Evolutionary conservation across 2,888 invertebrate species (phyloP).

Genomic region (Mythimna lalbum): DNA sequence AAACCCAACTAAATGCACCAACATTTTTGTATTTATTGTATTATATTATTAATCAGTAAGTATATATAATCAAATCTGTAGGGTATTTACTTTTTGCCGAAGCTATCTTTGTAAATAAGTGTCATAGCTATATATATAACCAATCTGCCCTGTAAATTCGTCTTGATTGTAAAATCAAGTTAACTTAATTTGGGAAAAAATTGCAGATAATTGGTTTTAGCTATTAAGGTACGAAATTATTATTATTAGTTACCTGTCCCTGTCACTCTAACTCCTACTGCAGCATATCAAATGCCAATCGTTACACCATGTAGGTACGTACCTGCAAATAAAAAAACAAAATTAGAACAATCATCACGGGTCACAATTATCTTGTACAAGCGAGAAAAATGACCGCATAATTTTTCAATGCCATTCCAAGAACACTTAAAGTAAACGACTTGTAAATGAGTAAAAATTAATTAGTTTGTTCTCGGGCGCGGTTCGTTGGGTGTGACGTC

Average conservation of each 20-base stretch:
- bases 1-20: too few species aligned
- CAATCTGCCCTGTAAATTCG: too few species aligned
- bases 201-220: too few species aligned
- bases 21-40: too few species aligned
- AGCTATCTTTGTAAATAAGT: too few species aligned
- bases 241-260: constrained; percentile 39
- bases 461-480: constrained; percentile 77
- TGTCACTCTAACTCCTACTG: constrained; percentile 17
- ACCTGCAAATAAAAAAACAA: constrained; percentile 67
- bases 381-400: constrained; percentile 58
- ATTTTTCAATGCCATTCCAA: constrained; percentile 67
- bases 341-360: constrained; percentile 57
- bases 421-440: constrained; percentile 72
- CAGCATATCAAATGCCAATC: constrained; percentile 20
- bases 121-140: too few species aligned
- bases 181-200: too few species aligned
- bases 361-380: constrained; percentile 58
- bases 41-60: too few species aligned
- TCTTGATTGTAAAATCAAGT: too few species aligned
- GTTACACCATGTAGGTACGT: constrained; percentile 46
- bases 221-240: too few species aligned
- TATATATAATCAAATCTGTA: too few species aligned
- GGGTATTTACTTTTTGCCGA: too few species aligned
- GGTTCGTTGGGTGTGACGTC: constrained; percentile 72
- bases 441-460: constrained; percentile 84